Percentiles rank a stretch among this genome's conserved stretches.
Conservation (phyloP, 2,888 invertebrate species). For the Andrena trimmerana region DNA sequence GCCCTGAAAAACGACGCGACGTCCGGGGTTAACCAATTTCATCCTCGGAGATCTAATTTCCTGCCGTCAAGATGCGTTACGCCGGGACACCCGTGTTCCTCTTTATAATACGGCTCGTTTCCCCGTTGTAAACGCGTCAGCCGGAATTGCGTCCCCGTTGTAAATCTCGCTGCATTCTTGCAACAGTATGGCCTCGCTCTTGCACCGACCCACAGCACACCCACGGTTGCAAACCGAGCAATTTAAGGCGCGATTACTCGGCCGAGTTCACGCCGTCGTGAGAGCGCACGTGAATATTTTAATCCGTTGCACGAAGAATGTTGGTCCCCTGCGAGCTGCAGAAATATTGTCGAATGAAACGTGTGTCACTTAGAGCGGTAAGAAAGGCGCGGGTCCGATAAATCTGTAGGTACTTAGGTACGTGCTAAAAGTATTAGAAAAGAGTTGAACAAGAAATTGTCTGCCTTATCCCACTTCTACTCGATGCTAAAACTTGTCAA, state of each 20-base stretch:
- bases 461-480: too few relatives aligned
- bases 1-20: constrained; percentile 59
- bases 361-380: not conserved
- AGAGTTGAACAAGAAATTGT: too few relatives aligned
- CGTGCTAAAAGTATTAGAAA: too few relatives aligned
- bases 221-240: constrained; percentile 49
- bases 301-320: constrained; percentile 39
- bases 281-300: constrained; percentile 61
- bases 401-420: too few relatives aligned
- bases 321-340: constrained; percentile 11
- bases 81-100: constrained; percentile 71
- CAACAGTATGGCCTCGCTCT: constrained; percentile 36
- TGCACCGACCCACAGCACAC: constrained; percentile 23
- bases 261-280: constrained; percentile 40
- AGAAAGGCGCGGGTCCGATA: too few relatives aligned
- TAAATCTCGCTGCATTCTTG: constrained; percentile 75
- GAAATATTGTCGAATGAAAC: not conserved
- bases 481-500: too few relatives aligned
- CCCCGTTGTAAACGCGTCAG: constrained; percentile 76
- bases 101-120: constrained; percentile 75
- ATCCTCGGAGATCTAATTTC: constrained; percentile 80
- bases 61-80: constrained; percentile 76
- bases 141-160: constrained; percentile 76
- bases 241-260: constrained; percentile 69
- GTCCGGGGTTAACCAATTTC: constrained; percentile 73